phyloP scores from a whole-genome alignment of 2,797 vertebrate genomes.

The Harpagifer antarcticus region DNA sequence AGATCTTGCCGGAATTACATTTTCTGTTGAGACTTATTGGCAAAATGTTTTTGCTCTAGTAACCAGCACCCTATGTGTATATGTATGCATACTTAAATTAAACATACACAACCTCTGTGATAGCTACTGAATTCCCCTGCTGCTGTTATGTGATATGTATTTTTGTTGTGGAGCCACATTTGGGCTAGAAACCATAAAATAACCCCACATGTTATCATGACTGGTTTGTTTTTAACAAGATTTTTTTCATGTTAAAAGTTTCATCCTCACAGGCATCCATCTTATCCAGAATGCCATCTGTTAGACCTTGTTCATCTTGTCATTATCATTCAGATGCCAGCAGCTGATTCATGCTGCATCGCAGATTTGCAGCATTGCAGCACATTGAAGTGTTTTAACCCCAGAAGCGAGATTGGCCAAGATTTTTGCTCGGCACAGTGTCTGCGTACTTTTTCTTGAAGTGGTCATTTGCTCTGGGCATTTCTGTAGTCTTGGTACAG shows the following conservation, averaged over 20 bases:
- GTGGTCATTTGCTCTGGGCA: conserved; percentile 18
- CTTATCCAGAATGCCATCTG: conserved; percentile 13
- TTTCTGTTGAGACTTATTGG: no score
- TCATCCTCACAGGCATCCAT: neutral
- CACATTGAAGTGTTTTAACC: conserved; percentile 36
- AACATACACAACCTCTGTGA: neutral
- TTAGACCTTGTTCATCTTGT: conserved; percentile 50
- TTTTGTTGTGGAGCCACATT: neutral
- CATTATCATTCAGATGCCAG: conserved; percentile 58
- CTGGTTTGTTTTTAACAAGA: neutral
- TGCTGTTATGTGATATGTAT: neutral
- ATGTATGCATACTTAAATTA: no score
- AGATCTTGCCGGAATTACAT: no score
- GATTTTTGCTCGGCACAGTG: conserved; percentile 43
- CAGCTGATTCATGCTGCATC: conserved; percentile 85
- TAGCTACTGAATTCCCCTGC: neutral
- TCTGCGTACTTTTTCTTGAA: conserved; percentile 16
- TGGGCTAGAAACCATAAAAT: neutral
- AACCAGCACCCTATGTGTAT: no score
- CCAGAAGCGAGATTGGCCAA: conserved; percentile 62
- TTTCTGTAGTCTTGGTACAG: neutral
- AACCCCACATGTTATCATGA: neutral
- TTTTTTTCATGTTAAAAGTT: neutral
- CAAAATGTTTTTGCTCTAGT: no score
- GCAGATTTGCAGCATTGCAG: conserved; percentile 75